Conservation (phyloP, 2,888 invertebrate genomes). For the Beris chalybata region DNA sequence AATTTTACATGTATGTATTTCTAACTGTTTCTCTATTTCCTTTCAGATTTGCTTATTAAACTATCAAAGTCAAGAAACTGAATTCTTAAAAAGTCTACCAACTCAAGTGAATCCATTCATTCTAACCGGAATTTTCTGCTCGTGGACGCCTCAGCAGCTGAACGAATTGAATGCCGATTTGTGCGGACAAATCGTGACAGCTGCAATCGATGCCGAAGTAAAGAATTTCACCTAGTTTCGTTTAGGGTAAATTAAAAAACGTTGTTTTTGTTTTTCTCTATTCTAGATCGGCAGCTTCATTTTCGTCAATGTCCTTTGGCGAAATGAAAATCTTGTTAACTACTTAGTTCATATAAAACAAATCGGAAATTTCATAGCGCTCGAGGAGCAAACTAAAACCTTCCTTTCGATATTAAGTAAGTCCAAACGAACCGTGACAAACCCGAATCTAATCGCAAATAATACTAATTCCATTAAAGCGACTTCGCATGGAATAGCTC, state of each 20-base stretch:
- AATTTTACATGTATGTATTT: neutral
- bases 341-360: constrained; percentile 52
- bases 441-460: constrained; percentile 12
- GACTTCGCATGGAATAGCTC: constrained; percentile 14
- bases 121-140: constrained; percentile 32
- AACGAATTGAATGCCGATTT: constrained; percentile 29
- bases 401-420: constrained; percentile 49
- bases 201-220: constrained; percentile 47
- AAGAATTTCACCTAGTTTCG: constrained; percentile 32
- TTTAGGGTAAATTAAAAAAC: neutral
- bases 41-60: constrained; percentile 33
- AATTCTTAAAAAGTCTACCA: constrained; percentile 20
- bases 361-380: constrained; percentile 49
- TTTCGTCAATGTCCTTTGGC: constrained; percentile 52
- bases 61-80: constrained; percentile 19
- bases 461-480: constrained; percentile 27
- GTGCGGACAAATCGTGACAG: constrained; percentile 27
- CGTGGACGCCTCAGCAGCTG: constrained; percentile 34
- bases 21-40: neutral
- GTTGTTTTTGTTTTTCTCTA: neutral
- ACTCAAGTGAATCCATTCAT: constrained; percentile 32
- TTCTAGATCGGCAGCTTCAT: constrained; percentile 48
- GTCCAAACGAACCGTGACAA: constrained; percentile 16
- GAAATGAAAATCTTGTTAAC: constrained; percentile 50
- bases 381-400: constrained; percentile 50